A percentile compares a stretch with the other conserved stretches of the same genome.
These are phyloP conservation scores for Melanotaenia trifasciata DNA, from an alignment of 2,797 vertebrate genomes.

Conservation along the genomic window DNA sequence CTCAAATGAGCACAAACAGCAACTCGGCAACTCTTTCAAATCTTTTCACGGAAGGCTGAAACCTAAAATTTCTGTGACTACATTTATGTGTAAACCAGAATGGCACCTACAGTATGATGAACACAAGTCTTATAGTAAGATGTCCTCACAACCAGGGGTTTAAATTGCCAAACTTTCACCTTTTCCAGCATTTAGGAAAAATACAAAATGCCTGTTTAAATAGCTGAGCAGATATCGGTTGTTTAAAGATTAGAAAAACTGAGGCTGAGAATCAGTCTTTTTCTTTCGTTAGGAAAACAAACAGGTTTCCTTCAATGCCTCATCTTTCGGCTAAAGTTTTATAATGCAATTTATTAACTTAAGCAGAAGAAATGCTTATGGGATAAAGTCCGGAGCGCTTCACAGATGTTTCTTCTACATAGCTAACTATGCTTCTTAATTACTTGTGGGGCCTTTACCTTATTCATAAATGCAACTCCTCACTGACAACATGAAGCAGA, in stretches of 20 bases:
- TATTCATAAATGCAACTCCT: slow-evolving; percentile 73
- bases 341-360: slow-evolving; percentile 49
- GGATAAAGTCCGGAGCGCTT: slow-evolving; percentile 30
- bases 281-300: slow-evolving; percentile 9
- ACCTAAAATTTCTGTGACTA: too few species aligned
- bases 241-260: slow-evolving; percentile 1
- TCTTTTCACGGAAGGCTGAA: too few species aligned
- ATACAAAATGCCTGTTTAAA: background rate
- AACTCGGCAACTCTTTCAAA: background rate
- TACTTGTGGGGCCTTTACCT: slow-evolving; percentile 56
- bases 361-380: slow-evolving; percentile 43
- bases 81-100: too few species aligned
- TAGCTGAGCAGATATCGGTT: background rate
- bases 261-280: background rate
- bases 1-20: background rate
- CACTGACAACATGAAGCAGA: slow-evolving; percentile 57
- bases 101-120: too few species aligned
- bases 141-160: background rate
- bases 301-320: slow-evolving; percentile 8
- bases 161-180: background rate
- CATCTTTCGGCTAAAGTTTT: slow-evolving; percentile 30
- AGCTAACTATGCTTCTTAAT: slow-evolving; percentile 66
- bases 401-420: slow-evolving; percentile 42
- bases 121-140: background rate
- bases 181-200: background rate